Evolutionary conservation across 2,797 vertebrate genomes (phyloP), one percentile per base, ranked within the genome.

Genomic region (Rhadinocentrus ornatus): DNA sequence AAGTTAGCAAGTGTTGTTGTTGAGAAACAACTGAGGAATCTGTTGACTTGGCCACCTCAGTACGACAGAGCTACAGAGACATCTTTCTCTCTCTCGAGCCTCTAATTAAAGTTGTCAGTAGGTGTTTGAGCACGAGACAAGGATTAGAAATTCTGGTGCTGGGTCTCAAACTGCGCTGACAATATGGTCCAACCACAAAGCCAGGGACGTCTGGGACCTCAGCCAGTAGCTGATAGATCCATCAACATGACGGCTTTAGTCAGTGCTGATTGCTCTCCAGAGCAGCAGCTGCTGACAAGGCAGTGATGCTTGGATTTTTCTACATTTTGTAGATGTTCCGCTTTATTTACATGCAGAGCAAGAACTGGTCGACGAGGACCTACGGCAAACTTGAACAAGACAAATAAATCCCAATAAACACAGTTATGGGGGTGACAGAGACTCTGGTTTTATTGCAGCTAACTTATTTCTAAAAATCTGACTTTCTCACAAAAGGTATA

Each of bases 161-260:
- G 69, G 82, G 77, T 77, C 74, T 91, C 89, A 89, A 82, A 84
- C 88, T 39, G 87, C 69, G 86, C 72, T 31, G 82, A 89, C 88
- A 89, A 87, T 86, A 85, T 86, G 87, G 80, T 83, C 74, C 58
- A 7, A 85, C 76, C 85, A 77, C 80, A 78, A 79, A 82, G 79
- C 86, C 81, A 58, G 57, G 62, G 86, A 78, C 88, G 83, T 77
- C 71, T 83, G 89, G 90, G 86, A 88, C 58, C 11, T 29, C 29
- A 26, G 88, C 88, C 89, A 88, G 84, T 39, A 78, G 63, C 75
- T 91, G 88, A 90, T 89, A 86, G 89, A 90, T 83, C 73, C 88
- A 74, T 92, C 91, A 89, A 69, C 53, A 53, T 83, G 88, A 88
- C 80, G 31, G 44, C 24, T 83, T 58, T 61, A 84, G 84, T 85